Conservation (phyloP, 2,888 invertebrate species). For the Catocala sponsa region DNA sequence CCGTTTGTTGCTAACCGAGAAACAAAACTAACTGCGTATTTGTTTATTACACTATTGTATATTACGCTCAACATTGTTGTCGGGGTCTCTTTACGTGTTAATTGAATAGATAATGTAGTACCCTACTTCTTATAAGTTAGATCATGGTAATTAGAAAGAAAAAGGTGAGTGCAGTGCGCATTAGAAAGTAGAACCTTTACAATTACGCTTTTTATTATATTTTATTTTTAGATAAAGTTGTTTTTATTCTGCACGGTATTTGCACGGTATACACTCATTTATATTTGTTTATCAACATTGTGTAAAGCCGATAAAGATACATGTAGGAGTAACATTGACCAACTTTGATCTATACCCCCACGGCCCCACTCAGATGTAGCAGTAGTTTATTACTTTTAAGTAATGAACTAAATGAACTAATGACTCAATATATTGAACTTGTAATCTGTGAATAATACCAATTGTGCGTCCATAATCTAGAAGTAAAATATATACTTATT, state of each 20-base stretch:
- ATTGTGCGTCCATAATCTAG: not conserved
- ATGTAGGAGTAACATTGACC: conserved; percentile 43
- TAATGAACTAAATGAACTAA: conserved; percentile 2
- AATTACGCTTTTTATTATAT: not conserved
- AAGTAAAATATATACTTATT: not conserved
- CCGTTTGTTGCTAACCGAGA: conserved; percentile 81
- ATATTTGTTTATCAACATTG: conserved; percentile 45
- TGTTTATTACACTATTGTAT: conserved; percentile 45
- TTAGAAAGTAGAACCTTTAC: conserved; percentile 1
- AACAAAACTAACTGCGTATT: conserved; percentile 76
- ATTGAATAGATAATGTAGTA: conserved; percentile 28
- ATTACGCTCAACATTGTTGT: conserved; percentile 56
- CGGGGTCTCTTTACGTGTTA: conserved; percentile 15
- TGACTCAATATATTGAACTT: conserved; percentile 4
- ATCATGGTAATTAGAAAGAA: conserved; percentile 42
- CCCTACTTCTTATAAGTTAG: conserved; percentile 33
- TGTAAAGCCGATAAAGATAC: conserved; percentile 32
- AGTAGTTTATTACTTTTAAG: conserved; percentile 23
- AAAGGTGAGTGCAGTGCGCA: not conserved
- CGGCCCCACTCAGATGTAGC: conserved; percentile 20
- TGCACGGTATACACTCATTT: conserved; percentile 29
- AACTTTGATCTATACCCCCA: conserved; percentile 32
- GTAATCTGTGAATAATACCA: conserved; percentile 5
- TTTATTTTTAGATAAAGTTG: conserved; percentile 5
- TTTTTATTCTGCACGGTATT: conserved; percentile 7